phyloP scores from a whole-genome alignment of 2,888 invertebrate species.

The Pyrocoelia pectoralis region DNA sequence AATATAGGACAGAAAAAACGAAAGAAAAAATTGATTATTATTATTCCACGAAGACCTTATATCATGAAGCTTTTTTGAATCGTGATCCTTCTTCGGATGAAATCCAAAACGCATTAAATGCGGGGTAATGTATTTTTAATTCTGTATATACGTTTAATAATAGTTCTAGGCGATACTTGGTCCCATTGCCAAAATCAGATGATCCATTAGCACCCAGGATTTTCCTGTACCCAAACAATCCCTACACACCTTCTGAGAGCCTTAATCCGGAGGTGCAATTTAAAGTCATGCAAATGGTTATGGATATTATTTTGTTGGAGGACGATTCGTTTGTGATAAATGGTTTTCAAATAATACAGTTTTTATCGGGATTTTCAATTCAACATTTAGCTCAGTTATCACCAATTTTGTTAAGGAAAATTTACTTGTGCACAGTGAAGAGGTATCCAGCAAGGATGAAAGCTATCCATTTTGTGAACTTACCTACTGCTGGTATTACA shows the following conservation, averaged over 20 bases:
- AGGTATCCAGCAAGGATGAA: neutral
- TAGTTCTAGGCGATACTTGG: neutral
- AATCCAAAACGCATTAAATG: constrained; percentile 48
- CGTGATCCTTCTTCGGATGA: constrained; percentile 58
- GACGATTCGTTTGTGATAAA: constrained; percentile 4
- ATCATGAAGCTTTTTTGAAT: constrained; percentile 66
- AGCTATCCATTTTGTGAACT: neutral
- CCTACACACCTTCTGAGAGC: neutral
- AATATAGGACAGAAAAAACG: constrained; percentile 64
- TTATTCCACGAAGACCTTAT: constrained; percentile 64
- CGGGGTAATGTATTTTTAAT: constrained; percentile 54
- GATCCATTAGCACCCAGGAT: neutral
- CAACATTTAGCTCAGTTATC: neutral
- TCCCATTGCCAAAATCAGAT: neutral
- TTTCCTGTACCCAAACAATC: neutral
- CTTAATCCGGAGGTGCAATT: neutral
- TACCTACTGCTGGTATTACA: neutral
- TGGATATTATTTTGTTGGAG: neutral
- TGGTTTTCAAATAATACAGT: neutral
- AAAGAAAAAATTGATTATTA: constrained; percentile 67
- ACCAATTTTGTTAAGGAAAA: neutral
- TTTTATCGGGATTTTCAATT: neutral
- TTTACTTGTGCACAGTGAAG: neutral
- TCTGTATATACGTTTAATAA: too few species aligned
- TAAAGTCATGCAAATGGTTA: neutral